Evolutionary conservation across 2,113 vertebrate species (phyloP), one percentile per base, ranked within the genome.

Genomic region (Agelaius tricolor): DNA sequence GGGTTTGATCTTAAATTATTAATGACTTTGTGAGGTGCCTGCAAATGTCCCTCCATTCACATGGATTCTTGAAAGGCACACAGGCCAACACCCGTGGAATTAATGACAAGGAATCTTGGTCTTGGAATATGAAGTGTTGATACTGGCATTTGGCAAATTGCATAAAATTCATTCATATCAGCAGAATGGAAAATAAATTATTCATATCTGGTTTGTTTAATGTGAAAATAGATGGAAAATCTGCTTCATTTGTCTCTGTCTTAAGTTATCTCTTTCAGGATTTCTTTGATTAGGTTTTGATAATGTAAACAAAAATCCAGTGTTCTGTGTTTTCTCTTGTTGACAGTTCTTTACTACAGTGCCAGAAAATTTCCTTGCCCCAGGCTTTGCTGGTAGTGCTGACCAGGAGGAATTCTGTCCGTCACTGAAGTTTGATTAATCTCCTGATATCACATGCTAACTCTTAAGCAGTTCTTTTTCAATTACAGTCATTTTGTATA

Each of bases 281-380:
- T 86, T 95, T 88, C 35, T 90, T 76, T 73, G 39, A 63, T 88
- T 83, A 47, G n/a, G 33, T 90, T 95, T 86, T 86, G 73, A 67
- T 75, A 84, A 69, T 77, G 77, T 71, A 78, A 88, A 90, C 61
- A 93, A 68, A 83, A 88, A 44, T 22, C 22, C 28, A n/a, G 3
- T 61, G 35, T 75, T 93, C 88, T 93, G 76, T 72, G 26, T 30
- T 95, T 94, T 89, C 43, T 94, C 75, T 35, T 82, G 41, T 11
- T 93, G 92, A 82, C 75, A 76, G 43, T 28, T 92, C 83, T 91
- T 90, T 83, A 77, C 47, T 58, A 17, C 43, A 62, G 21, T 88
- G 74, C 71, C 93, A 97, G 80, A 85, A 85, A 84, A 31, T 69
- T 77, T 74, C 49, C 61, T 71, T 96, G 87, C 79, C 65, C 46